Evolutionary conservation across 2,888 invertebrate genomes (phyloP).

Genomic region (Strigamia crassipes): DNA sequence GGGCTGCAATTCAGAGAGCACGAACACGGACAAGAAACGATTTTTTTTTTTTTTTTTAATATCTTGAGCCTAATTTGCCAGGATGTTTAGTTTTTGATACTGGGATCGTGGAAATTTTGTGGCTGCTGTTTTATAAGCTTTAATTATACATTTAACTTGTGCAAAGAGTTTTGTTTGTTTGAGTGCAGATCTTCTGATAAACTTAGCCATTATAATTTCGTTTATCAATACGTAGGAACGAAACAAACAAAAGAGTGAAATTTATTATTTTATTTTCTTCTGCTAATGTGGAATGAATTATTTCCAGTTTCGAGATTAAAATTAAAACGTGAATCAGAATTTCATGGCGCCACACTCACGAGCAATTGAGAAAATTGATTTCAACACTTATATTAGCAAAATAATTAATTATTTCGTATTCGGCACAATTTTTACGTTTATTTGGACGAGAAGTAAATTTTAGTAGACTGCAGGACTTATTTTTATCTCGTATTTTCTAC

Average conservation of each 20-base stretch:
- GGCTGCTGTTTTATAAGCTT: slow-evolving; percentile 9
- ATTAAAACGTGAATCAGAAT: no score
- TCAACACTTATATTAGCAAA: no score
- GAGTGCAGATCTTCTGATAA: background rate
- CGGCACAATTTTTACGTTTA: no score
- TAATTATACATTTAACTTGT: slow-evolving; percentile 15
- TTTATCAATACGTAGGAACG: background rate
- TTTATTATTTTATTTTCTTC: background rate
- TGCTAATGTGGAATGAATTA: no score
- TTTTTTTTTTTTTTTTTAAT: slow-evolving; percentile 8
- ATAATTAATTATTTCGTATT: no score
- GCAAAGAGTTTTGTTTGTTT: background rate
- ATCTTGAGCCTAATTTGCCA: slow-evolving; percentile 4
- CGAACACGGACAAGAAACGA: slow-evolving; percentile 27
- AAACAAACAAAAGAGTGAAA: background rate
- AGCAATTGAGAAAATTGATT: no score
- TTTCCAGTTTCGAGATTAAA: no score
- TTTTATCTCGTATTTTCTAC: no score
- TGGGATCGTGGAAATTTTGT: slow-evolving; percentile 12
- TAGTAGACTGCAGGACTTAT: no score
- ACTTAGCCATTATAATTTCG: background rate
- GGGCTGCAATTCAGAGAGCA: slow-evolving; percentile 13
- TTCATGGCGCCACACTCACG: no score
- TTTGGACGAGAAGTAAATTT: no score
- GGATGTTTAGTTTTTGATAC: slow-evolving; percentile 28